A percentile compares a stretch with the other conserved stretches of the same genome.
Conservation (phyloP, 2,888 invertebrate species). For the Labia minor region DNA sequence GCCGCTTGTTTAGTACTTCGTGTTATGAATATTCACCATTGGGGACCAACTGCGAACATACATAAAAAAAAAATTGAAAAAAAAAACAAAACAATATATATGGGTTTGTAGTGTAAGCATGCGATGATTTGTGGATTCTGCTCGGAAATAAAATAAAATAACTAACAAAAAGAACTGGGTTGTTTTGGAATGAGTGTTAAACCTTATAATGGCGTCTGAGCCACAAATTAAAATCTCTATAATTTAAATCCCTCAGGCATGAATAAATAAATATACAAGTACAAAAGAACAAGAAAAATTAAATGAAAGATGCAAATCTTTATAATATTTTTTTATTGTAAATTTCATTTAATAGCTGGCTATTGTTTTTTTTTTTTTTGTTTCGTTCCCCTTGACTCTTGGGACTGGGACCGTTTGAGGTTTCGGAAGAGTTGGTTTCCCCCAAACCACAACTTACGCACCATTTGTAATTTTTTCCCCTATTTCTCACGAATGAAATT, state of each 20-base stretch:
- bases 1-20: neutral
- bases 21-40: neutral
- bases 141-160: neutral
- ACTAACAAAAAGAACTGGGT: neutral
- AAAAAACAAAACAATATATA: neutral
- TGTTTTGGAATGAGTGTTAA: neutral
- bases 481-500: neutral
- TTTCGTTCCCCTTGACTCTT: neutral
- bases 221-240: neutral
- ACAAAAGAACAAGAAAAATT: constrained; percentile 2
- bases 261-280: neutral
- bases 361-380: neutral
- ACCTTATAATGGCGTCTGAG: too few species aligned
- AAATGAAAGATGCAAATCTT: neutral
- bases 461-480: neutral
- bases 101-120: neutral
- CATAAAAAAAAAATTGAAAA: neutral
- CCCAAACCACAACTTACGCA: neutral
- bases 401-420: neutral
- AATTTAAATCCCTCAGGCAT: neutral
- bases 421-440: neutral
- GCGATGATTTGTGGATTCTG: neutral
- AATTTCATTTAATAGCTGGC: neutral
- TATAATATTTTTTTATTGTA: neutral
- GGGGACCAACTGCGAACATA: neutral